A percentile compares a stretch with the other conserved stretches of the same genome.
These are phyloP conservation scores for Amblyraja radiata DNA, from an alignment of 2,797 vertebrate species.

Conservation along the genomic window DNA sequence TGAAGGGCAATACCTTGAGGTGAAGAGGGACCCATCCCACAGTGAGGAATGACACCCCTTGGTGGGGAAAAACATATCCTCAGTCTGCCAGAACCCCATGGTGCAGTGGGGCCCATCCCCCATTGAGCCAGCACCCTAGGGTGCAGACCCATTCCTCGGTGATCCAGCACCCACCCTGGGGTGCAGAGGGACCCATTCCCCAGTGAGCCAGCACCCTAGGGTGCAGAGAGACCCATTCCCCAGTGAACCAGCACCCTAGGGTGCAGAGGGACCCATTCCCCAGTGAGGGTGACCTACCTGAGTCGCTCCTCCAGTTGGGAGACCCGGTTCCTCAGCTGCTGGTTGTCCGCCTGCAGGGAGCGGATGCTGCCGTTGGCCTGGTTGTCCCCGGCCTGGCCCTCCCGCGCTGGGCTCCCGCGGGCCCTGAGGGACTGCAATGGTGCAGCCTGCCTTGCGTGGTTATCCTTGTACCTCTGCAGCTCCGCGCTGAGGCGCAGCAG, in stretches of 20 bases:
- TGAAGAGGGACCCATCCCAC: not conserved
- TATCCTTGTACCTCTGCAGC: slow-evolving; percentile 47
- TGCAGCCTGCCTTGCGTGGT: slow-evolving; percentile 44
- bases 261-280: too few relatives aligned
- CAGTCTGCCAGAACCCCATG: too few relatives aligned
- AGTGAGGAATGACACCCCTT: too few relatives aligned
- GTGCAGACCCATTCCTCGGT: not conserved
- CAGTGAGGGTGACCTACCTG: slow-evolving; percentile 42
- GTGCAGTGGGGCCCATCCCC: not conserved
- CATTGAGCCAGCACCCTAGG: not conserved
- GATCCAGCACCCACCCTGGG: not conserved
- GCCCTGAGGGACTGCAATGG: slow-evolving; percentile 47
- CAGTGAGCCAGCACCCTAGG: too few relatives aligned
- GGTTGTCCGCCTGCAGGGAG: slow-evolving; percentile 46
- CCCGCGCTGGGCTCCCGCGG: slow-evolving; percentile 43
- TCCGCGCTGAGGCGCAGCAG: slow-evolving; percentile 47
- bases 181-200: not conserved
- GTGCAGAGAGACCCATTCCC: not conserved
- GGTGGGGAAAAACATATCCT: too few relatives aligned
- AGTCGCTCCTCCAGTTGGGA: slow-evolving; percentile 48
- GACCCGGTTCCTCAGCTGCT: slow-evolving; percentile 46
- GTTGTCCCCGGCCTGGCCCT: slow-evolving; percentile 43
- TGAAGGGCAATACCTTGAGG: too few relatives aligned
- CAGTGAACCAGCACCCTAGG: not conserved
- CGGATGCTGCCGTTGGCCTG: slow-evolving; percentile 45